These are phyloP conservation scores for Chloromyia formosa DNA, from an alignment of 2,888 invertebrate genomes.

Conservation along the genomic window DNA sequence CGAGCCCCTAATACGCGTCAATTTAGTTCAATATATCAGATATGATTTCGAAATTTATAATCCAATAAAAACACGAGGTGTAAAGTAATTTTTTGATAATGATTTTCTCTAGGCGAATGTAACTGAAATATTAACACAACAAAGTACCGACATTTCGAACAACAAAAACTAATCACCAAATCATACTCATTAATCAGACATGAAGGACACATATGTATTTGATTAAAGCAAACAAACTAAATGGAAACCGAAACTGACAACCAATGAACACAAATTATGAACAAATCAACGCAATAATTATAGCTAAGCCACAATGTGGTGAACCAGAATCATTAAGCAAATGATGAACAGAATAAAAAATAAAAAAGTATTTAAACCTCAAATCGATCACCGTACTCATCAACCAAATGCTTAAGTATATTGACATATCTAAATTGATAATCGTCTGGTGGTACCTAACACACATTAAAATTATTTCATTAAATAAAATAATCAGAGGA, in stretches of 20 bases:
- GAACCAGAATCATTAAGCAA: neutral
- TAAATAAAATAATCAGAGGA: neutral
- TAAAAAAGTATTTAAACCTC: constrained; percentile 42
- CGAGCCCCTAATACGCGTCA: too few relatives aligned
- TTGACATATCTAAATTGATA: constrained; percentile 47
- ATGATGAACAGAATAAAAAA: constrained; percentile 22
- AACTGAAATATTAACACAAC: too few relatives aligned
- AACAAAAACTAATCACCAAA: too few relatives aligned
- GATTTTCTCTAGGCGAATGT: too few relatives aligned
- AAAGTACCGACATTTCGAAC: too few relatives aligned
- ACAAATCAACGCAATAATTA: neutral
- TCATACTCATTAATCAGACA: too few relatives aligned
- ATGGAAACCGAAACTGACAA: neutral
- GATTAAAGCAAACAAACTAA: constrained; percentile 10
- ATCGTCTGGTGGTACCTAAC: constrained; percentile 46
- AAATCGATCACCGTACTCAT: constrained; percentile 44
- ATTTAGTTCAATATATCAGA: too few relatives aligned
- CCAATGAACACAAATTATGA: constrained; percentile 2
- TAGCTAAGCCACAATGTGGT: neutral
- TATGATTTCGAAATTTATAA: too few relatives aligned
- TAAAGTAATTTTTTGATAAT: too few relatives aligned
- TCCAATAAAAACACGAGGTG: too few relatives aligned
- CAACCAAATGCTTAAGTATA: constrained; percentile 48
- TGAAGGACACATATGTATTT: too few relatives aligned
- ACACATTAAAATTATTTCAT: constrained; percentile 25